Percentiles rank a stretch among this genome's conserved stretches.
Evolutionary conservation across 2,797 vertebrate species (phyloP).

Genomic region (Parotocinclus haroldoi): DNA sequence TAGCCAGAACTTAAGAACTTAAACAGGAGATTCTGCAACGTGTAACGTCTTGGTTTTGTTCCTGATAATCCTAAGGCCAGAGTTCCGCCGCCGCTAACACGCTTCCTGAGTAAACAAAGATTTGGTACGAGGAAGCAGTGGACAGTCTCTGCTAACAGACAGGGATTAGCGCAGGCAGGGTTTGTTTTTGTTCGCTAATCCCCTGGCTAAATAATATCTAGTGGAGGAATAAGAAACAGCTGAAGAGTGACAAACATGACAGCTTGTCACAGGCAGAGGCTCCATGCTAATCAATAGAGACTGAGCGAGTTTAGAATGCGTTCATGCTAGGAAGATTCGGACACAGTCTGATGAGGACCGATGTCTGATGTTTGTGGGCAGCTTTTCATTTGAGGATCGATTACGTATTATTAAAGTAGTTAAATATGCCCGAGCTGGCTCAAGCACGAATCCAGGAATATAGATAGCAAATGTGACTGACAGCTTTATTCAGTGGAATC

Average conservation of each 20-base stretch:
- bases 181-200: slow-evolving; percentile 79
- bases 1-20: too few relatives aligned
- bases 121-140: slow-evolving; percentile 38
- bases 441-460: too few relatives aligned
- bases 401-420: too few relatives aligned
- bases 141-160: slow-evolving; percentile 59
- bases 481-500: too few relatives aligned
- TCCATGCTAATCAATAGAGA: slow-evolving; percentile 10
- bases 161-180: slow-evolving; percentile 68
- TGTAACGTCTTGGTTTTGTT: too few relatives aligned
- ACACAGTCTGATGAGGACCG: too few relatives aligned
- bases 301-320: background rate
- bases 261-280: slow-evolving; percentile 30
- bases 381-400: too few relatives aligned
- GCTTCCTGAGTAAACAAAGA: slow-evolving; percentile 44
- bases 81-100: background rate
- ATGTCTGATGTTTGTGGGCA: too few relatives aligned
- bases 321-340: background rate
- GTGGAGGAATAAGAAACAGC: slow-evolving; percentile 65
- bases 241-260: slow-evolving; percentile 57
- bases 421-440: too few relatives aligned
- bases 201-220: slow-evolving; percentile 76
- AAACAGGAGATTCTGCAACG: too few relatives aligned
- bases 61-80: too few relatives aligned
- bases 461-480: too few relatives aligned